Conservation (phyloP, 2,113 vertebrate genomes). For the Lampris incognitus region DNA sequence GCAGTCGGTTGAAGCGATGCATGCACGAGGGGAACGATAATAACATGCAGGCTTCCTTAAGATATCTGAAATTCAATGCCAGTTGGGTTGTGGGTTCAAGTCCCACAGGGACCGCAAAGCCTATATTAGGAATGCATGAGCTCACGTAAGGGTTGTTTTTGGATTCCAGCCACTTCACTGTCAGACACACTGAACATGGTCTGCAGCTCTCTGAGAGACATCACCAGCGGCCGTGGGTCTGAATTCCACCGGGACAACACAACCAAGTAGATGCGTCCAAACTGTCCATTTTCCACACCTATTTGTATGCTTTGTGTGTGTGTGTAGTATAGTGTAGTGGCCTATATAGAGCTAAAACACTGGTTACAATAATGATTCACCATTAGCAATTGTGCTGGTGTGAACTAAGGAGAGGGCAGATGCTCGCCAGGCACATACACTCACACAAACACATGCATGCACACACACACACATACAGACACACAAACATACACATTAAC, state of each 20-base stretch:
- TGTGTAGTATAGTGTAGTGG: neutral
- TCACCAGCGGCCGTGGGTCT: conserved; percentile 38
- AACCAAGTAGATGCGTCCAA: conserved; percentile 40
- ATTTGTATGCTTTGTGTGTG: conserved; percentile 16
- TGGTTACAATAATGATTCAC: conserved; percentile 29
- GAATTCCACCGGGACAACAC: conserved; percentile 35
- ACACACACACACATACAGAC: conserved; percentile 21
- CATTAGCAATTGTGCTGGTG: conserved; percentile 32
- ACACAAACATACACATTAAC: neutral
- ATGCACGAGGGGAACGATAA: conserved; percentile 17
- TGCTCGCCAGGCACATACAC: conserved; percentile 23
- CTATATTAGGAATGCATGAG: conserved; percentile 38
- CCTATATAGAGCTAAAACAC: conserved; percentile 10
- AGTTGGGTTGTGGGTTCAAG: conserved; percentile 30
- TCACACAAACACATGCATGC: neutral
- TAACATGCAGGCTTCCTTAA: conserved; percentile 33
- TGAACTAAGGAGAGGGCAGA: conserved; percentile 28
- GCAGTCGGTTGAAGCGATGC: neutral
- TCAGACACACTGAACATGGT: conserved; percentile 30
- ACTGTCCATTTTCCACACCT: conserved; percentile 30
- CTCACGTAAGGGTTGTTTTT: conserved; percentile 22
- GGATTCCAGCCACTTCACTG: conserved; percentile 31
- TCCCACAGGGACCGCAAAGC: conserved; percentile 35
- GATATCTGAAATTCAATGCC: conserved; percentile 38
- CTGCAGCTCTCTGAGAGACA: conserved; percentile 42